These are phyloP conservation scores for Drosophila malerkotliana DNA, from an alignment of 1,140 invertebrate genomes.

Conservation along the genomic window DNA sequence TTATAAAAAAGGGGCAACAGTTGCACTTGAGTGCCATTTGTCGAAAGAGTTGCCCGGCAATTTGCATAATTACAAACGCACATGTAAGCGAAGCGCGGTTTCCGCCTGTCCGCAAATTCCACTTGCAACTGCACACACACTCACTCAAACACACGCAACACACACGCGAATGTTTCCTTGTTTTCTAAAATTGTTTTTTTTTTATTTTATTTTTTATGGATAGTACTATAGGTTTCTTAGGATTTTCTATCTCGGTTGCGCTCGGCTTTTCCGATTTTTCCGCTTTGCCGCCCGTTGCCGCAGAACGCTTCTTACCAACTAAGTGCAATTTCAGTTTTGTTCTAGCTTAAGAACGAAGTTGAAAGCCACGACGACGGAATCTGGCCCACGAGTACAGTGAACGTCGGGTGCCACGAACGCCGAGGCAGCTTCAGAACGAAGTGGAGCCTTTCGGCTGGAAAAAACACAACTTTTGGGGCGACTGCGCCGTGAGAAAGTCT, in stretches of 20 bases:
- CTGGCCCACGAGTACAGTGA: constrained; percentile 25
- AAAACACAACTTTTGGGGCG: constrained; percentile 17
- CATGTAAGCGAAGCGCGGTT: constrained; percentile 55
- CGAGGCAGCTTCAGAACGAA: constrained; percentile 13
- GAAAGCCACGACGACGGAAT: background rate
- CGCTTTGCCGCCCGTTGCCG: constrained; percentile 72
- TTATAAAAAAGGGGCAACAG: constrained; percentile 44
- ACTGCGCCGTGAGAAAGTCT: constrained; percentile 23
- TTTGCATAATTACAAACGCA: constrained; percentile 79
- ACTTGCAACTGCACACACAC: constrained; percentile 12
- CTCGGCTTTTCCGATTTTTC: constrained; percentile 35
- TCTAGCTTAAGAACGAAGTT: constrained; percentile 69
- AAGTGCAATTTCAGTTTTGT: constrained; percentile 76
- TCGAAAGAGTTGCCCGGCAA: constrained; percentile 55
- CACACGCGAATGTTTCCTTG: constrained; percentile 11
- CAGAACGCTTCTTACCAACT: constrained; percentile 79
- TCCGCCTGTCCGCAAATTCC: constrained; percentile 41
- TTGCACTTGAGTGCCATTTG: constrained; percentile 74
- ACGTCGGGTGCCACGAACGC: constrained; percentile 15
- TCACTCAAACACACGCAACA: constrained; percentile 19
- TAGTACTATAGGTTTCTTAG: background rate
- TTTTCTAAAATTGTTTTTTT: constrained; percentile 5
- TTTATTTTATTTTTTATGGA: background rate
- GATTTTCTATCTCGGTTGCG: constrained; percentile 6
- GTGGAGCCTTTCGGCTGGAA: constrained; percentile 11